phyloP scores from a whole-genome alignment of 2,888 invertebrate species.

The Lysandra coridon region DNA sequence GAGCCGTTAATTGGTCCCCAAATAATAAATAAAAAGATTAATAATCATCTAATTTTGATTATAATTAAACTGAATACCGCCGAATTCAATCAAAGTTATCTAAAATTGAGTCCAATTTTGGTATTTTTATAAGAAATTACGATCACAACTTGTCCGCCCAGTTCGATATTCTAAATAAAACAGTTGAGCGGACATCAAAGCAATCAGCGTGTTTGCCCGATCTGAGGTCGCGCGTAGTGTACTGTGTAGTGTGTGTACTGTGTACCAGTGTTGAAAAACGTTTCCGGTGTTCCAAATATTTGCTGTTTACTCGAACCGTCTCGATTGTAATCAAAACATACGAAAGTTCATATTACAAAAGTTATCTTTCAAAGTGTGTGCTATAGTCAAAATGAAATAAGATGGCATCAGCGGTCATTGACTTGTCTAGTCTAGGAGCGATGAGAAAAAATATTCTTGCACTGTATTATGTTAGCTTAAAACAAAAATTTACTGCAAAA shows the following conservation, averaged over 20 bases:
- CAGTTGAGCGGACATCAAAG: constrained; percentile 12
- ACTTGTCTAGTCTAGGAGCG: no score
- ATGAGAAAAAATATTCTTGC: no score
- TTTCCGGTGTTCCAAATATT: constrained; percentile 12
- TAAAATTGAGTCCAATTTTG: background rate
- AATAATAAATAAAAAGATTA: no score
- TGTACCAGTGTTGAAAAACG: background rate
- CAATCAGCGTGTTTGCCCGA: background rate
- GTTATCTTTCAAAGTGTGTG: background rate
- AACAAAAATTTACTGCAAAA: no score
- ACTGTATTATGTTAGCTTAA: no score
- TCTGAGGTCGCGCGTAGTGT: background rate
- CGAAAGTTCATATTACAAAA: background rate
- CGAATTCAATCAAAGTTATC: background rate
- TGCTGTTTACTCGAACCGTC: background rate
- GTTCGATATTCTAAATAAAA: constrained; percentile 6
- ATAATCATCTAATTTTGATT: background rate
- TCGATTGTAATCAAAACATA: background rate
- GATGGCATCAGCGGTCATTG: no score
- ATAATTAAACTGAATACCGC: background rate
- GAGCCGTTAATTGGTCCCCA: no score
- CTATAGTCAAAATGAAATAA: no score
- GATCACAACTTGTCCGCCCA: background rate
- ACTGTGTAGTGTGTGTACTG: background rate
- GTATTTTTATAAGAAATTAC: background rate